Percentiles rank a stretch among this genome's conserved stretches.
phyloP scores from a whole-genome alignment of 2,888 invertebrate species.

The Conistra vaccinii region DNA sequence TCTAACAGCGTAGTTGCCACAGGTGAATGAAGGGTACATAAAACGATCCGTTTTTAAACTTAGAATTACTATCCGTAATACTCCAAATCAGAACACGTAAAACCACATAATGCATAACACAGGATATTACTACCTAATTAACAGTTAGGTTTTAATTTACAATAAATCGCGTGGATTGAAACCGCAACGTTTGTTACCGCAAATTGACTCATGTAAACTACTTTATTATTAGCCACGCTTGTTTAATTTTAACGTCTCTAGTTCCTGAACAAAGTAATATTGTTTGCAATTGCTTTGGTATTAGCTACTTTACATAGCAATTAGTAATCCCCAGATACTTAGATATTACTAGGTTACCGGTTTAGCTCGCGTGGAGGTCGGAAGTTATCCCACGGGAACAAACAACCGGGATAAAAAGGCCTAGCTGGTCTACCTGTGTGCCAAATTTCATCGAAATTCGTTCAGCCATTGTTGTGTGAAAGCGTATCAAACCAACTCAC shows the following conservation, averaged over 20 bases:
- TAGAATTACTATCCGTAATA: neutral
- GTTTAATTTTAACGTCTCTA: neutral
- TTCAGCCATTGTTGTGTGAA: too few species aligned
- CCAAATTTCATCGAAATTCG: too few species aligned
- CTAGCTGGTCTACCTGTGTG: too few species aligned
- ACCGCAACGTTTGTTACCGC: conserved; percentile 15
- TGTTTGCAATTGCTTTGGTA: neutral
- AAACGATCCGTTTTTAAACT: neutral
- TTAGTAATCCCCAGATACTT: neutral
- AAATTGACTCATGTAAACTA: conserved; percentile 14
- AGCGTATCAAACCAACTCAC: too few species aligned
- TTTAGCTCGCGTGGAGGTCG: neutral
- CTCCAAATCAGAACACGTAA: neutral
- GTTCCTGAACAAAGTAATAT: neutral
- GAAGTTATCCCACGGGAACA: too few species aligned
- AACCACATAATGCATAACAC: conserved; percentile 15
- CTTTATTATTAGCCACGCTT: neutral
- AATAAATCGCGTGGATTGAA: conserved; percentile 17
- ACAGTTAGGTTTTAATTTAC: conserved; percentile 35
- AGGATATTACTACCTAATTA: conserved; percentile 26
- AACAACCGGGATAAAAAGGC: too few species aligned
- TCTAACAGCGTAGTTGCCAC: too few species aligned
- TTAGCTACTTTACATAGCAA: neutral
- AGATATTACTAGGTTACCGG: neutral
- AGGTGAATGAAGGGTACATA: neutral